Evolutionary conservation across 1,140 invertebrate species (phyloP), one percentile per base, ranked within the genome.

Genomic region (Leptinotarsa undecemlineata): DNA sequence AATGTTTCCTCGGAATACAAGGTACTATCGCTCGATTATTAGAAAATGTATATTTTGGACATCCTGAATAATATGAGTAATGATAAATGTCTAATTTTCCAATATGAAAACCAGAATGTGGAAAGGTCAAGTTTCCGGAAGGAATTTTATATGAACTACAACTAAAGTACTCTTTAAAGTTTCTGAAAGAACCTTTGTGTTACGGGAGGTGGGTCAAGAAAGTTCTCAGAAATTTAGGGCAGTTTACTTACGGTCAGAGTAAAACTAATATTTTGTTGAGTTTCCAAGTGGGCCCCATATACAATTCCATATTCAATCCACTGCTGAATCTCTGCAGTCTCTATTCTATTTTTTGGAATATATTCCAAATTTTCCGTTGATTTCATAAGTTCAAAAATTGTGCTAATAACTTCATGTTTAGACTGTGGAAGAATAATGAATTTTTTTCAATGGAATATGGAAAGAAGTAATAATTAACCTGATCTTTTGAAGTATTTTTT

Each of bases 251-350:
- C 82, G 66, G 75, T 79, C 72, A 83, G 78, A 13, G 78, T 21
- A 66, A 74, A 64, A 15, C 78, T 74, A 42, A 72, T 63, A 73
- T 74, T 76, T 67, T 81, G 76, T 51, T 60, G 42, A 23, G 48
- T 74, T 57, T 76, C 74, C 11, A 47, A 20, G 63, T 78, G 71
- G 20, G 48, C 48, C 19, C 62, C 75, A 75, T 83, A 82, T 48
- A 82, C 70, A 19, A 82, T 21, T 19, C 63, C 76, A 79, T 83
- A 83, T 74, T 85, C 84, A 47, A 85, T 71, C 82, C 82, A 85
- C 67, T 85, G 82, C n/a, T 78, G 76, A 60, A 85, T 78, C 70
- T 82, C 71, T 13, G 79, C 80, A 70, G 79, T 75, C 68, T 83
- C 82, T 23, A 77, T 61, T 20, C 67, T 20, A 23, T 78, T 78